Base-by-base conservation (phyloP, 2,797 vertebrate genomes). In the Galago senegalensis region DNA sequence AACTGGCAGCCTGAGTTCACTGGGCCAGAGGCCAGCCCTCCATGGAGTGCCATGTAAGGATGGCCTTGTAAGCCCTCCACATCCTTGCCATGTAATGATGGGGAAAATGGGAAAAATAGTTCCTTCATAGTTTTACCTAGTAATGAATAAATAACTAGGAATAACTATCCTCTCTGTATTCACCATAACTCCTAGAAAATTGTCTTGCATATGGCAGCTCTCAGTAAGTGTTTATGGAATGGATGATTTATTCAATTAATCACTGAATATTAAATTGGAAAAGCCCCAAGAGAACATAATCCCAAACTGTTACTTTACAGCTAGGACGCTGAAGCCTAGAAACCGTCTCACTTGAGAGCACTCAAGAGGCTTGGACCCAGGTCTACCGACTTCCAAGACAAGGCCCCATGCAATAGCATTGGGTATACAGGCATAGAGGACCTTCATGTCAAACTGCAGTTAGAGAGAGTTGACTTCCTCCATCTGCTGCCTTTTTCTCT, bases 191-290 rank as follows among this genome's bases (percentile, higher is more conserved):
- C 31, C 65, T 93, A 91, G 58, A 76, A 94, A 94, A 87, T 87
- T 94, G 72, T 31, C 53, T 80, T 94, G 63, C 49, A 83, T 87
- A 70, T 93, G 80, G n/a, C 77, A 95, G 40, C 40, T 93, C 63
- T 89, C 69, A 90, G 70, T 96, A 93, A 88, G 76, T 85, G 29
- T 75, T 93, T 93, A 92, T 75, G 95, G 94, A 93, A 82, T 82
- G 49, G 56, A 34, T 53, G 77, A 92, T 94, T 96, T 92, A 85
- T 85, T 94, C 67, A 86, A 25, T 91, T 92, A 94, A 94, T 91
- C 76, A 91, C 76, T 69, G 80, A 95, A 82, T 87, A 34, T 67
- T 94, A 60, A 89, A 82, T 65, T 67, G 27, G 34, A 89, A 96
- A 23, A 69, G 40, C 11, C 29, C 67, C 46, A 29, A 84, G 76